Evolutionary conservation across 2,113 vertebrate genomes (phyloP), one percentile per base, ranked within the genome.

Genomic region (Neoarius graeffei): DNA sequence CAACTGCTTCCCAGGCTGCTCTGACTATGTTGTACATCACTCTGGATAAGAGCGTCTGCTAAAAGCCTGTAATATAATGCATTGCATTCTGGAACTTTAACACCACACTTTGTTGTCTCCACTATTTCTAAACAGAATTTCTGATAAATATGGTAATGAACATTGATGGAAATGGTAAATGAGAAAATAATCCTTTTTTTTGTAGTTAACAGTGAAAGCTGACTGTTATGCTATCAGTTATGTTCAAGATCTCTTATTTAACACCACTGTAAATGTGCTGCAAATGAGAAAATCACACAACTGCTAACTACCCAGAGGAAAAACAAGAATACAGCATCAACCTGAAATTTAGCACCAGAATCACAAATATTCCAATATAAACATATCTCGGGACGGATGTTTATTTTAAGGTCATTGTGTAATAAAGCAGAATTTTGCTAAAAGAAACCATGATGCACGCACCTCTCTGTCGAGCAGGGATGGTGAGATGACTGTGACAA

Each of bases 401-500:
- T 77, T 77, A 10, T n/a, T 25, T 54, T 42, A 23, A 23, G 23
- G 8, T 52, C 17, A n/a, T 13, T 50, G n/a, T 42, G 2, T 54
- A 52, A 79, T 42, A 25, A 17, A 85, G 52, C 17, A 50, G 3
- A 25, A 86, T 0, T n/a, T 7, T 69, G 54, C 2, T 0, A 5
- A 25, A 59, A 85, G 1, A 27, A 25, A 83, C 30, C 64, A n/a
- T 15, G 19, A 85, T 77, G 5, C 59, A 76, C 96, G 92, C 85
- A 99, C 98, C 97, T 99, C 98, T 74, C 98, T 95, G 94, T 99
- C 98, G 67, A 99, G 93, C 87, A 98, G 92, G 0, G 92, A 89
- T 0, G 98, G 96, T 0, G 97, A 96, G 91, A 99, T 98, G 42
- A 98, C 97, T 0, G 98, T 99, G 91, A 99, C 97, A 0, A 99